Evolutionary conservation across 2,888 invertebrate genomes (phyloP), one percentile per base, ranked within the genome.

Genomic region (Lycocerus yunnanus): DNA sequence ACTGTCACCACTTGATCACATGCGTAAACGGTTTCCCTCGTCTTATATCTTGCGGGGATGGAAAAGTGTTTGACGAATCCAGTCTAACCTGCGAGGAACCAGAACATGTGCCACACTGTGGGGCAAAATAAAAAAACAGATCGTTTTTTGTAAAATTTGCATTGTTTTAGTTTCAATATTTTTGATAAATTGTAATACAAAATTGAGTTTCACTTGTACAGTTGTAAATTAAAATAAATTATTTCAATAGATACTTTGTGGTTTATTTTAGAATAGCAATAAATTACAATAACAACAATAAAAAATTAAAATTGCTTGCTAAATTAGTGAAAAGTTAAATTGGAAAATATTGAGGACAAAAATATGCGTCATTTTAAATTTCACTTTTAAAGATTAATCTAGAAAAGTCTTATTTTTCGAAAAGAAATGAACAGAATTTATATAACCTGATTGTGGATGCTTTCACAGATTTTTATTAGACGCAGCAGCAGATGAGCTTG

Each of bases 11-110:
- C 74, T 90, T 97, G 78, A 95, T 97, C 86, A 96, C 96, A 76
- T 97, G 97, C 86, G 97, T 97, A 60, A 94, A 96, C 82, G 95
- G 96, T 20, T 92, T 94, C 86, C 97, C 97, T 3, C 91, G 97
- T 76, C 90, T 97, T 78, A 94, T 96, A 83, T 91, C 93, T 73
- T 97, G 97, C 84, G 97, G 94, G 5, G 95, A 96, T 81, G 95
- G 93, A 83, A 94, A 95, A 86, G 93, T 95, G 68, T 94, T 97
- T 83, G 96, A 97, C 82, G 94, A 95, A 83, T 90, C 92, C 78
- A 92, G 92, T 82, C 89, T 97, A 63, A 94, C 95, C 74, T 97
- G 97, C 83, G 94, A 96, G 84, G 96, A 95, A 75, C 92, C 93
- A 0, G 94, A 93, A 73, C 77, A 83, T 58, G 87, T 87, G 21